phyloP scores from a whole-genome alignment of 2,113 vertebrate genomes.

The Tachycineta bicolor region DNA sequence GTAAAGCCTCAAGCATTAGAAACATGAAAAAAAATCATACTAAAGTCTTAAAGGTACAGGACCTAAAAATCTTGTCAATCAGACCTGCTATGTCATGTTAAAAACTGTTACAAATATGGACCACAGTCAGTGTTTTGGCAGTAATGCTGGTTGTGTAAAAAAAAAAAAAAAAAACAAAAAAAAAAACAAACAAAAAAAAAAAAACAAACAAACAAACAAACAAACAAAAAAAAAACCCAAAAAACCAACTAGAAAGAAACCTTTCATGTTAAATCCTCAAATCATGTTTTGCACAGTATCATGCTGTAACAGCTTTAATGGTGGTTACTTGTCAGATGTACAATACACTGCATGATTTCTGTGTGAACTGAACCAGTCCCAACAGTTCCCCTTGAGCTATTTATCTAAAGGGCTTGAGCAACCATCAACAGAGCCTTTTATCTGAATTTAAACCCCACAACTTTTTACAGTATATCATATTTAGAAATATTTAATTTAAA shows the following conservation, averaged over 20 bases:
- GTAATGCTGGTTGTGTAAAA: conserved; percentile 85
- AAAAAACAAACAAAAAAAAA: too few species aligned
- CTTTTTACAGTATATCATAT: neutral
- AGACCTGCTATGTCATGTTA: conserved; percentile 79
- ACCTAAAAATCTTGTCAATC: conserved; percentile 77
- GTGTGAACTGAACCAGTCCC: conserved; percentile 20
- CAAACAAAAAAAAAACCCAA: too few species aligned
- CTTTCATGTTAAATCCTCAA: conserved; percentile 53
- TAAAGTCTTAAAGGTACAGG: conserved; percentile 75
- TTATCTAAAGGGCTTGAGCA: conserved; percentile 27
- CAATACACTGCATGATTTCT: neutral
- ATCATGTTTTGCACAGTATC: conserved; percentile 7
- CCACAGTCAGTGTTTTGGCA: conserved; percentile 80
- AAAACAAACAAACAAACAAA: too few species aligned
- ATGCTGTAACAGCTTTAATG: neutral
- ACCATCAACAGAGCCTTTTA: neutral
- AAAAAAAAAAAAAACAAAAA: too few species aligned
- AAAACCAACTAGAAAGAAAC: conserved; percentile 64
- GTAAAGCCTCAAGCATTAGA: conserved; percentile 76
- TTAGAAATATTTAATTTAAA: neutral
- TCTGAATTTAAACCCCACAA: neutral
- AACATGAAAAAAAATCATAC: conserved; percentile 79
- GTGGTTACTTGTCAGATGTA: conserved; percentile 2
- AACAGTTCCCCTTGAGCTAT: neutral
- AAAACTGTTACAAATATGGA: conserved; percentile 84